These are phyloP conservation scores for Pachyramphus minor DNA, from an alignment of 2,113 vertebrate genomes.

Conservation along the genomic window DNA sequence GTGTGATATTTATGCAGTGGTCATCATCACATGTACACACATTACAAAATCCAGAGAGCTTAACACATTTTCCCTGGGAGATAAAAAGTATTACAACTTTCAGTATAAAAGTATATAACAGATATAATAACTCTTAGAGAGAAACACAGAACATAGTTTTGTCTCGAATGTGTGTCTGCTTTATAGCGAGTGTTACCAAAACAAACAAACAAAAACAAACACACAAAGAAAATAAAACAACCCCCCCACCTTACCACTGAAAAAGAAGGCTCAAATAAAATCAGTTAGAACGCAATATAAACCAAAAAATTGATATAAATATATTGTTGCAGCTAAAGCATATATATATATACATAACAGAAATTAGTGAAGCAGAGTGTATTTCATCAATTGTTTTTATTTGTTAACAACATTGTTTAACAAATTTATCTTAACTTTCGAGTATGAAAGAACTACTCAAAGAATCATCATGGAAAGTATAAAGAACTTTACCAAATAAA, in stretches of 20 bases:
- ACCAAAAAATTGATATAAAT: background rate
- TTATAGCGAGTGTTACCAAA: background rate
- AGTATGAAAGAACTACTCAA: background rate
- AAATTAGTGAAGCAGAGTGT: background rate
- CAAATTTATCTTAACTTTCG: background rate
- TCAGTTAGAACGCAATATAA: background rate
- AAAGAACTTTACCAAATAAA: background rate
- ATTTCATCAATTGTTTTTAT: background rate
- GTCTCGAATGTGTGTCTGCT: background rate
- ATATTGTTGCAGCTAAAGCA: background rate
- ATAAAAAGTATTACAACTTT: background rate
- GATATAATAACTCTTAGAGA: background rate
- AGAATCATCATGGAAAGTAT: background rate
- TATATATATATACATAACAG: background rate
- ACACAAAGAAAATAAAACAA: background rate
- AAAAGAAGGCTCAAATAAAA: background rate
- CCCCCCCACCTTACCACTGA: accelerated
- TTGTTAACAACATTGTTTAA: background rate
- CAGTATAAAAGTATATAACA: background rate
- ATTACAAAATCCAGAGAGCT: background rate
- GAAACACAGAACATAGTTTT: background rate
- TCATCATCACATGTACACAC: background rate
- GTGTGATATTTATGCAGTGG: background rate
- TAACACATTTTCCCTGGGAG: background rate
- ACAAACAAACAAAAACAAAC: background rate